A percentile compares a stretch with the other conserved stretches of the same genome.
phyloP scores from a whole-genome alignment of 2,888 invertebrate species.

The Hirtodrosophila cameraria region DNA sequence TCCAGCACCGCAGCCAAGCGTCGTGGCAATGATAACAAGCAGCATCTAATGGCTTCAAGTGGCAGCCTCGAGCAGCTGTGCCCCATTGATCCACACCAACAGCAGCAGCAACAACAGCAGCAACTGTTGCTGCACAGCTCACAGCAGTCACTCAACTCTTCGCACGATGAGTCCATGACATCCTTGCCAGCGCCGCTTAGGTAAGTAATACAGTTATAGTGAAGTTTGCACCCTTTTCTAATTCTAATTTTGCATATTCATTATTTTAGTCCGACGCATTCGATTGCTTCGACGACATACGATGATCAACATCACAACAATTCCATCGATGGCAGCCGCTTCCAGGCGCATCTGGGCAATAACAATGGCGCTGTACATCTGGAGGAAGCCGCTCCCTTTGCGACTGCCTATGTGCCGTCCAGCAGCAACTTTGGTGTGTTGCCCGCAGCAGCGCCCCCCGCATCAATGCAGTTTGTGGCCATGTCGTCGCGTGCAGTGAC shows the following conservation, averaged over 20 bases:
- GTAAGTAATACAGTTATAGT: conserved; percentile 63
- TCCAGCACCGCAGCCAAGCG: conserved; percentile 78
- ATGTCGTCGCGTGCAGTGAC: conserved; percentile 62
- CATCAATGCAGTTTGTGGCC: conserved; percentile 52
- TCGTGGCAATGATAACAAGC: conserved; percentile 57
- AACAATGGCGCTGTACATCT: conserved; percentile 63
- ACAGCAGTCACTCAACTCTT: conserved; percentile 82
- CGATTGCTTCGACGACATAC: conserved; percentile 88
- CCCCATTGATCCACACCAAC: conserved; percentile 42
- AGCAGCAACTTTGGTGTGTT: conserved; percentile 36
- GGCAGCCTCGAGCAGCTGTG: conserved; percentile 54
- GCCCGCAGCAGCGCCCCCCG: conserved; percentile 33
- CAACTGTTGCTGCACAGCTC: conserved; percentile 73
- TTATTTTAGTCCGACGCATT: conserved; percentile 87
- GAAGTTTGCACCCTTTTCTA: not conserved
- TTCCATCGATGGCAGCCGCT: conserved; percentile 81
- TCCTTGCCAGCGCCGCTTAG: conserved; percentile 82
- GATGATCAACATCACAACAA: conserved; percentile 85
- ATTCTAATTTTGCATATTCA: not conserved
- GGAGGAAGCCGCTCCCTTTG: conserved; percentile 31
- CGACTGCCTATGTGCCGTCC: conserved; percentile 42
- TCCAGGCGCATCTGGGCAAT: conserved; percentile 81
- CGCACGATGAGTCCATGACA: conserved; percentile 84
- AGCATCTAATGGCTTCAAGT: conserved; percentile 39
- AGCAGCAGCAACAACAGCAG: conserved; percentile 58